Evolutionary conservation across 2,113 vertebrate genomes (phyloP), one percentile per base, ranked within the genome.

Genomic region (Ovibos moschatus): DNA sequence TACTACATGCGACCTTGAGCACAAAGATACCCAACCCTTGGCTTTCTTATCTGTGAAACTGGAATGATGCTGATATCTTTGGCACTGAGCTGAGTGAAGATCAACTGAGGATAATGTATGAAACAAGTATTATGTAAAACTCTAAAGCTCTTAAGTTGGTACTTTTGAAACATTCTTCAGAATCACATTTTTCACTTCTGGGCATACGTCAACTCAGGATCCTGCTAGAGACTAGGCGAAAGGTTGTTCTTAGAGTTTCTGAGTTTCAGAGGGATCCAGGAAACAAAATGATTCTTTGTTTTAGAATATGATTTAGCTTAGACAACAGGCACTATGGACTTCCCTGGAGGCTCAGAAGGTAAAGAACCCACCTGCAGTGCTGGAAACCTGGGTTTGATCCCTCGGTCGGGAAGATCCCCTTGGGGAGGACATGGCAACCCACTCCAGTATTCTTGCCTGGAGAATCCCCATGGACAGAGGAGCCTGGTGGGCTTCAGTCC

Each of bases 211-310:
- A 92, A 27, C 36, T 55, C 30, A 55, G 16, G 30, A 86, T 90
- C 43, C 84, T 97, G 36, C 40, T 55, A 95, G 81, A 95, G 92
- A 58, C 53, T 85, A 15, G 27, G 50, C 10, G 78, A 78, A 81
- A 82, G 23, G 28, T 82, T 83, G 14, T 95, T 91, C 36, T 82
- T 40, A 82, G 82, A 60, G 62, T 95, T 95, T 97, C 81, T 94
- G 96, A 79, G 79, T 89, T 85, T 94, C 76, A 88, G 4, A 95
- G 58, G 45, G 27, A 93, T 86, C 57, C n/a, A 76, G 28, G 74
- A 95, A 91, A 50, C 92, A 97, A 88, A 98, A 95, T 85, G 76
- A 50, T 86, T 95, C 82, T 93, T 97, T 98, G 87, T 97, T 96
- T 97, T 95, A 79, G 55, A 16, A 60, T 53, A 47, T n/a, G 74